These are phyloP conservation scores for Calcarius ornatus DNA, from an alignment of 2,113 vertebrate genomes.

Conservation along the genomic window DNA sequence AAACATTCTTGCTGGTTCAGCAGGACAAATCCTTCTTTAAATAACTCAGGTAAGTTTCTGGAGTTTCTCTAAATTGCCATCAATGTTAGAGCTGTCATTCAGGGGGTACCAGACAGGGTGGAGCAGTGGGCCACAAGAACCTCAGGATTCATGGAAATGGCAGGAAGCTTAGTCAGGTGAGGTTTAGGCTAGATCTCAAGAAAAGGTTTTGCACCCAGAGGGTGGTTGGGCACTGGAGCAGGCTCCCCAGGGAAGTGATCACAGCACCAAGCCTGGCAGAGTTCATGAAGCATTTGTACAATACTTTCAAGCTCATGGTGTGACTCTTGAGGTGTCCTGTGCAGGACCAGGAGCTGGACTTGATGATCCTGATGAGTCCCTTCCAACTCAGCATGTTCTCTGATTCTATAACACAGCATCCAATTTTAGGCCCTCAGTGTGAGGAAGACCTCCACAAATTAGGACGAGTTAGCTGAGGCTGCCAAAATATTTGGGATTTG, in stretches of 20 bases:
- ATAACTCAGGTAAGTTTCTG: not conserved
- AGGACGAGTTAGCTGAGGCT: not conserved
- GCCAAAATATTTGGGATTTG: not conserved
- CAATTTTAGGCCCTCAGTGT: not conserved
- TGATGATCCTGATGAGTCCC: not conserved
- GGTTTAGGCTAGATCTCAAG: not conserved
- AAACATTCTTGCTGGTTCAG: rapidly evolving
- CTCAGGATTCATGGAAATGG: not conserved
- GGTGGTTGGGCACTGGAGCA: too few relatives aligned
- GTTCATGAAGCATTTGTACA: not conserved
- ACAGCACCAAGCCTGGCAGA: not conserved
- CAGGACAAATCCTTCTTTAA: not conserved
- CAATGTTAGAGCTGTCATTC: not conserved
- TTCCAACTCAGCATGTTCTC: not conserved
- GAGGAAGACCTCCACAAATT: not conserved
- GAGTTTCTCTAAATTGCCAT: too few relatives aligned
- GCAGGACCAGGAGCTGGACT: not conserved
- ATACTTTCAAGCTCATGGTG: not conserved
- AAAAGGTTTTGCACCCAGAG: not conserved
- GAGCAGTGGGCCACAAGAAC: not conserved
- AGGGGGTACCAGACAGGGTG: not conserved
- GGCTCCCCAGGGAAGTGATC: not conserved
- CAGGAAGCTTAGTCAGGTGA: not conserved
- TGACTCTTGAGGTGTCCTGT: not conserved
- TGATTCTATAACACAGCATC: not conserved